phyloP scores from a whole-genome alignment of 2,888 invertebrate genomes.

The Cheiracanthium punctorium region DNA sequence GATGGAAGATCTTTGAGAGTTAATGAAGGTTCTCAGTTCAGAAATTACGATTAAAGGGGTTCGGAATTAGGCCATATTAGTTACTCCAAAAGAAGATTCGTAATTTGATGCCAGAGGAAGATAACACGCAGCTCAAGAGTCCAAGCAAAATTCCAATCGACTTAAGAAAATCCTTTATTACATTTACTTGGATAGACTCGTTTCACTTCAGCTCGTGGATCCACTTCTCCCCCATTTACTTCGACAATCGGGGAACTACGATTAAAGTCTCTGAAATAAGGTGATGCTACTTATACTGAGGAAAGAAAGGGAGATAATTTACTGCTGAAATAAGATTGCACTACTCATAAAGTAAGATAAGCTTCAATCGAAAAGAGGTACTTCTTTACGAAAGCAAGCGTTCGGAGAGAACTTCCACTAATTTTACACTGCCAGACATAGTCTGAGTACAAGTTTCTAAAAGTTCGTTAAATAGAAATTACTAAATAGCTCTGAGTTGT shows the following conservation, averaged over 20 bases:
- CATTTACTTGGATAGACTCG: conserved; percentile 10
- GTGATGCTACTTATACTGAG: background rate
- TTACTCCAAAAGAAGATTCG: conserved; percentile 46
- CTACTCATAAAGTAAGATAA: background rate
- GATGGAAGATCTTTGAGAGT: conserved; percentile 64
- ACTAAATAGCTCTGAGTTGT: no score
- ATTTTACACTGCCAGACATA: background rate
- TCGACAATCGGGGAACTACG: background rate
- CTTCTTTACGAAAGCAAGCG: background rate
- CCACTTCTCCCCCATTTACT: background rate
- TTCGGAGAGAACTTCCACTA: background rate
- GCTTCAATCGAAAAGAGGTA: background rate
- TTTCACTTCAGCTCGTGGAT: background rate
- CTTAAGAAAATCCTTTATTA: conserved; percentile 15
- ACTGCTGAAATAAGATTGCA: conserved; percentile 9
- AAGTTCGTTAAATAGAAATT: background rate
- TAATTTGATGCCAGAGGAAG: conserved; percentile 48
- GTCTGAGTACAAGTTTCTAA: background rate
- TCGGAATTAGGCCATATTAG: conserved; percentile 67
- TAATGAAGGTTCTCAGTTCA: conserved; percentile 64
- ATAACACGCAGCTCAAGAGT: conserved; percentile 20
- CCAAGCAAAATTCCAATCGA: conserved; percentile 15
- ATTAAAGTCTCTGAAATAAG: conserved; percentile 12
- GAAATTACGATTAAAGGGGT: conserved; percentile 63
- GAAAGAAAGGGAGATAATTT: conserved; percentile 1